phyloP scores from a whole-genome alignment of 2,797 vertebrate genomes.

The Silurus lanzhouensis region DNA sequence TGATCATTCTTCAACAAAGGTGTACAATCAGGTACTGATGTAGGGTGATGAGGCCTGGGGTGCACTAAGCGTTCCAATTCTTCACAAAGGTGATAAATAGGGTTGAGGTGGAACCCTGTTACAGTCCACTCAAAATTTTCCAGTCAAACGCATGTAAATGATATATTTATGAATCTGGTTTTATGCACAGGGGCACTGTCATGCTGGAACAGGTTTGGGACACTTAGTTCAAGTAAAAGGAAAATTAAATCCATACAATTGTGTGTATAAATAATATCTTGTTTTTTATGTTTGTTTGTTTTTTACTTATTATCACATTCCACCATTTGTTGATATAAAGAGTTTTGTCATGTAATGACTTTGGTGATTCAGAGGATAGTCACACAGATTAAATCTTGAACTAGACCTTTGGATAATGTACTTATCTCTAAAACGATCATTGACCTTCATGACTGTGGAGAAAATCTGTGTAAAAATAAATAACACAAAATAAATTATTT shows the following conservation, averaged over 20 bases:
- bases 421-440: background rate
- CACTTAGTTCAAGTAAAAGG: no score
- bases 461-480: background rate
- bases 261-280: no score
- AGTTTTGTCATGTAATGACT: constrained; percentile 15
- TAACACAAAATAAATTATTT: background rate
- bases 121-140: no score
- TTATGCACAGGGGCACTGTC: no score
- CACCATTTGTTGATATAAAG: background rate
- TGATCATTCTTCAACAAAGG: no score
- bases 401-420: background rate
- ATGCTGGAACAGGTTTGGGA: no score
- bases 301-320: background rate
- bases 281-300: background rate
- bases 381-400: background rate
- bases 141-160: no score
- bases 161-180: no score
- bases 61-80: no score
- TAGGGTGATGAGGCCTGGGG: no score
- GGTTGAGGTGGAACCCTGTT: background rate
- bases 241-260: no score
- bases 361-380: constrained; percentile 3
- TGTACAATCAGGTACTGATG: no score
- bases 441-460: background rate
- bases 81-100: background rate